Conservation (phyloP, 2,888 invertebrate species). For the Ectemnius lituratus region DNA sequence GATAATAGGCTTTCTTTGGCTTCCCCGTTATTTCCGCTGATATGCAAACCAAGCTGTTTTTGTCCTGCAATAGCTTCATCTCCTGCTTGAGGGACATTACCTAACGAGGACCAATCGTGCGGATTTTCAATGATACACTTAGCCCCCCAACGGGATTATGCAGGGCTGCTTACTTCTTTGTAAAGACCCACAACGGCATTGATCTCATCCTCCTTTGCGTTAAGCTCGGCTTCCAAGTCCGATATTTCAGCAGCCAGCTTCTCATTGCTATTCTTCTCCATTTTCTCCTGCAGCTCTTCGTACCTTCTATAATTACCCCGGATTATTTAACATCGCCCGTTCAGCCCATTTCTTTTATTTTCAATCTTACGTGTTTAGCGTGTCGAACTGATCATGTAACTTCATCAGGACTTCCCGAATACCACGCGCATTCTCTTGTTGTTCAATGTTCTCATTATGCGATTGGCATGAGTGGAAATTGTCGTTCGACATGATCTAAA, state of each 20-base stretch:
- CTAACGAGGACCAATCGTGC: constrained; percentile 42
- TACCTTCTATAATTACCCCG: constrained; percentile 60
- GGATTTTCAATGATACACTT: not conserved
- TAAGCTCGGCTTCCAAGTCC: constrained; percentile 66
- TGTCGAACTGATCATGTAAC: constrained; percentile 70
- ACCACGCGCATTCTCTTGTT: constrained; percentile 45
- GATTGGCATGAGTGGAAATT: too few species aligned
- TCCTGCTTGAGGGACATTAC: constrained; percentile 70
- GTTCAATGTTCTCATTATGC: too few species aligned
- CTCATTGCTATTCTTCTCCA: constrained; percentile 62
- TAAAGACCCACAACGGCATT: constrained; percentile 70
- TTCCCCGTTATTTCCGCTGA: constrained; percentile 50
- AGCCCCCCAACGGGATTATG: too few species aligned
- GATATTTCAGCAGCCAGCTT: constrained; percentile 59
- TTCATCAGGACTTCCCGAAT: constrained; percentile 65
- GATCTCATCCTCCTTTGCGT: constrained; percentile 71
- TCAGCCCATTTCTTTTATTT: not conserved
- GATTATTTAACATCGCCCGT: too few species aligned
- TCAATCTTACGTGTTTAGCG: constrained; percentile 63
- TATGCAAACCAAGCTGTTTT: constrained; percentile 71
- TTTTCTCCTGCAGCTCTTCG: constrained; percentile 64
- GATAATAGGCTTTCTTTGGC: constrained; percentile 17
- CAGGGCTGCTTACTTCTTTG: constrained; percentile 64
- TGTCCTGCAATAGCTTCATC: constrained; percentile 65
- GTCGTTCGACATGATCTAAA: too few species aligned